Evolutionary conservation across 2,888 invertebrate genomes (phyloP), one percentile per base, ranked within the genome.

Genomic region (Cephus sareptanus): DNA sequence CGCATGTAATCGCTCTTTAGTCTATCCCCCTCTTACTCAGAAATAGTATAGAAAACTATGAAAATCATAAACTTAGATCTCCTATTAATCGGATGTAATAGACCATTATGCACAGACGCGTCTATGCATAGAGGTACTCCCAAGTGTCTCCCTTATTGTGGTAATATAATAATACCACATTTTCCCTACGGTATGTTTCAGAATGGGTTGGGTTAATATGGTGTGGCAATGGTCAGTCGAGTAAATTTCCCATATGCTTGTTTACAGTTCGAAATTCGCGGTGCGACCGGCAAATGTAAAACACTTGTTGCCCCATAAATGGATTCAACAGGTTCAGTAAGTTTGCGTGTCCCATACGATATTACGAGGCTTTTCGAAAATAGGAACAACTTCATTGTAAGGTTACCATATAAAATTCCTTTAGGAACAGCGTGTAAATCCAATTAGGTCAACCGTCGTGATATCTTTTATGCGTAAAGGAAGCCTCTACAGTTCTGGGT

Each of bases 261-360:
- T 56, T 56, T 56, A 56, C 23, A 9, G 9, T 56, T 56, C 56
- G 23, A 56, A 56, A 56, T 56, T 56, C 56, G 9, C 56, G 56
- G 56, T 56, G 56, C 56, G 9, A 56, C 9, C 23, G 23, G 56
- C 56, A 56, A 56, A 75, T 74, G 73, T 33, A 75, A 77, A 69
- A 56, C 73, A 82, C 82, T 82, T 80, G 81, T 81, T 81, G 82
- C 80, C 80, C 56, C 34, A 40, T 56, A 56, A 76, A 77, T 71
- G 68, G 77, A 79, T 78, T 81, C 80, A 81, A 82, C 82, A 82
- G 80, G 82, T 81, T 81, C 76, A 76, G 77, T 69, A 69, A 75
- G 73, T 56, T 15, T 56, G 56, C 56, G 56, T 56, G 56, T 56
- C 56, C 9, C 23, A 56, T 56, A 56, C 23, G 56, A 23, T 23